A percentile compares a stretch with the other conserved stretches of the same genome.
Evolutionary conservation across 2,797 vertebrate species (phyloP).

Genomic region (Urophycis tenuis): DNA sequence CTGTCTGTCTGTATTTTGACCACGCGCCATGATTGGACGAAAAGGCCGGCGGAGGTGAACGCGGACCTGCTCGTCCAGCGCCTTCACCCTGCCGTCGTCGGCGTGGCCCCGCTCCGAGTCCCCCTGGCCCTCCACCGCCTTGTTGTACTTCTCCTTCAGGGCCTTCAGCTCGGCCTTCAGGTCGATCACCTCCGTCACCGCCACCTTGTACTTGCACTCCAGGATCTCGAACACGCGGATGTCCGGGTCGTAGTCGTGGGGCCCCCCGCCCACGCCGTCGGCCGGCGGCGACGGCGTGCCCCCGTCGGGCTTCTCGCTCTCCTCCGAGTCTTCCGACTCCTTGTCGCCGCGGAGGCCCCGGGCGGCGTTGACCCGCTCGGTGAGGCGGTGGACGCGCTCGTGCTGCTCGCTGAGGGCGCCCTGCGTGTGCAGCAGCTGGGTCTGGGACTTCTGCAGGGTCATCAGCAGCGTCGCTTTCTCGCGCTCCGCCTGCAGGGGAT

Average conservation of each 20-base stretch:
- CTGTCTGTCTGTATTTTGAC: no score
- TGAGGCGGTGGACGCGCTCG: slow-evolving; percentile 84
- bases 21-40: neutral
- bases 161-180: slow-evolving; percentile 95
- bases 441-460: slow-evolving; percentile 92
- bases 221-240: slow-evolving; percentile 90
- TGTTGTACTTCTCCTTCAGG: slow-evolving; percentile 95
- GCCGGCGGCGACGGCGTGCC: slow-evolving; percentile 60
- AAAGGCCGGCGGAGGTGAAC: neutral
- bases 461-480: slow-evolving; percentile 87
- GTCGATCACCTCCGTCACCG: slow-evolving; percentile 94
- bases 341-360: slow-evolving; percentile 79
- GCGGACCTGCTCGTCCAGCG: slow-evolving; percentile 78
- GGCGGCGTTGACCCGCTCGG: slow-evolving; percentile 80
- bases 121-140: slow-evolving; percentile 82
- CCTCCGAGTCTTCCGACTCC: slow-evolving; percentile 74
- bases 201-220: slow-evolving; percentile 96
- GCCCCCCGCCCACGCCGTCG: slow-evolving; percentile 72
- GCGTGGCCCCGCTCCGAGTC: slow-evolving; percentile 75
- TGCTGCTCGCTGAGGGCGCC: slow-evolving; percentile 91
- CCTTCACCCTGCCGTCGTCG: slow-evolving; percentile 75
- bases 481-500: slow-evolving; percentile 83
- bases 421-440: slow-evolving; percentile 92
- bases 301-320: slow-evolving; percentile 77
- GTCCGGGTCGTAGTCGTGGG: slow-evolving; percentile 78